Percentiles rank a stretch among this genome's conserved stretches.
Evolutionary conservation across 2,888 invertebrate species (phyloP).

Genomic region (Dromius quadrimaculatus): DNA sequence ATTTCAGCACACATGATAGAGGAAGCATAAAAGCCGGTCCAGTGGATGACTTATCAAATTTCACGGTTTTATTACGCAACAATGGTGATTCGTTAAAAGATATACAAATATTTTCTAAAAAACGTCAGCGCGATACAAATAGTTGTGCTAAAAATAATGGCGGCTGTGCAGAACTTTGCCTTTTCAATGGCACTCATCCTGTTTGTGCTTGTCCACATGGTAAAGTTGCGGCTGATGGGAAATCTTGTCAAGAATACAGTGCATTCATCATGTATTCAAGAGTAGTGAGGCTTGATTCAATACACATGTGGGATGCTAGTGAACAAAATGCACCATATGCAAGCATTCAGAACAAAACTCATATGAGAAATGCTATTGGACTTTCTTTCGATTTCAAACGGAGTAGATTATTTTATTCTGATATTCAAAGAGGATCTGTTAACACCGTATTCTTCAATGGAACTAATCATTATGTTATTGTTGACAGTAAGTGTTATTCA

Average conservation of each 20-base stretch:
- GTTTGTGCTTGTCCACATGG: slow-evolving; percentile 89
- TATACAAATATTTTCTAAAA: slow-evolving; percentile 73
- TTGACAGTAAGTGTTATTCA: slow-evolving; percentile 78
- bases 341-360: slow-evolving; percentile 77
- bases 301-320: slow-evolving; percentile 79
- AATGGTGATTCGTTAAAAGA: slow-evolving; percentile 79
- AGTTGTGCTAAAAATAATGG: slow-evolving; percentile 76
- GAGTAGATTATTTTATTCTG: slow-evolving; percentile 85
- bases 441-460: slow-evolving; percentile 87
- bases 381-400: slow-evolving; percentile 81
- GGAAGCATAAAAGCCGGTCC: slow-evolving; percentile 78
- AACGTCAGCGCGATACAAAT: slow-evolving; percentile 72
- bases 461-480: slow-evolving; percentile 75
- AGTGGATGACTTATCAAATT: slow-evolving; percentile 71
- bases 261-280: slow-evolving; percentile 88
- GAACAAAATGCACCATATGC: slow-evolving; percentile 84
- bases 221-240: slow-evolving; percentile 74
- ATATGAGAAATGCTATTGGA: slow-evolving; percentile 89
- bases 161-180: slow-evolving; percentile 84
- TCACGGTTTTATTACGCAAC: slow-evolving; percentile 70
- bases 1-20: slow-evolving; percentile 67
- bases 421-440: slow-evolving; percentile 88
- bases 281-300: slow-evolving; percentile 84
- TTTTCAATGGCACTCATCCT: slow-evolving; percentile 74
- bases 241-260: slow-evolving; percentile 80